Percentiles rank a stretch among this genome's conserved stretches.
These are phyloP conservation scores for Amphiprion percula DNA, from an alignment of 2,113 vertebrate genomes.

Conservation along the genomic window DNA sequence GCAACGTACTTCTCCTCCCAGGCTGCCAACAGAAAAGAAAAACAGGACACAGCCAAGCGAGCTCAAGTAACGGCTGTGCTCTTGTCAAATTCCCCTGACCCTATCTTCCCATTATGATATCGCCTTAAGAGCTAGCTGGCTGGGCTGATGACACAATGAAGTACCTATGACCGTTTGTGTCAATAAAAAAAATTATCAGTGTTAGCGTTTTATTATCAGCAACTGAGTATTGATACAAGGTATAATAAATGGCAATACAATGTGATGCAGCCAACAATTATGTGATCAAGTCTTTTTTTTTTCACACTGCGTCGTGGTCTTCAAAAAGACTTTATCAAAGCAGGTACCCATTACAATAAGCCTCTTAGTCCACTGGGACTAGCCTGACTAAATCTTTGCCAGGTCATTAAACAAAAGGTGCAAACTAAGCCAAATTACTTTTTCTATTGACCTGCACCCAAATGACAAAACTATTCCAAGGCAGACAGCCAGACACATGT, in stretches of 20 bases:
- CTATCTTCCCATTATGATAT: slow-evolving; percentile 10
- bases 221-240: slow-evolving; percentile 1
- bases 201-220: neutral
- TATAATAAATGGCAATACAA: slow-evolving; percentile 4
- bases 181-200: neutral
- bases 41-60: slow-evolving; percentile 41
- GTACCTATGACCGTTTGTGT: neutral
- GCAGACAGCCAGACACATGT: neutral
- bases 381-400: slow-evolving; percentile 39
- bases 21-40: slow-evolving; percentile 50
- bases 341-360: slow-evolving; percentile 47
- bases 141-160: neutral
- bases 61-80: slow-evolving; percentile 31
- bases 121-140: slow-evolving; percentile 7
- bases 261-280: neutral
- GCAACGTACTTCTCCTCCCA: slow-evolving; percentile 58
- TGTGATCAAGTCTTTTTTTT: slow-evolving; percentile 17
- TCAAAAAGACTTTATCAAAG: slow-evolving; percentile 29
- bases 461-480: slow-evolving; percentile 5
- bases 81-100: slow-evolving; percentile 24
- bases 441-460: slow-evolving; percentile 5
- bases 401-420: slow-evolving; percentile 44
- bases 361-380: slow-evolving; percentile 58
- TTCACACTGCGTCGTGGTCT: slow-evolving; percentile 6
- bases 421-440: slow-evolving; percentile 40